Evolutionary conservation across 37 sponge, comb jelly and placozoan species (phyloP), one percentile per base, ranked within the genome.

Genomic region (Ianthella basta): DNA sequence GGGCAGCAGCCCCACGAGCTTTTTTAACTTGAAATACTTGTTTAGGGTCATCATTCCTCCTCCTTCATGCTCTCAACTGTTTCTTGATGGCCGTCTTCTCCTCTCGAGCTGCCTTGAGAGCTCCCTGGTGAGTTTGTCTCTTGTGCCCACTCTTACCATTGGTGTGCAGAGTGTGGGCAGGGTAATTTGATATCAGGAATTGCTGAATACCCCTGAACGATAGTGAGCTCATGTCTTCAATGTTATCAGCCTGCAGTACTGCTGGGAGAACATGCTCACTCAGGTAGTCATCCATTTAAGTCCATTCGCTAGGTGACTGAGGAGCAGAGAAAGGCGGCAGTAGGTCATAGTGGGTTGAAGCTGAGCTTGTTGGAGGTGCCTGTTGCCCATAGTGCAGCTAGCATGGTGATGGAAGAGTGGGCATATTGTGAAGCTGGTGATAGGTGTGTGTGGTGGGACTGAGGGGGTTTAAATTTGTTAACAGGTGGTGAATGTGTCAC

Each of bases 21-120:
- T n/a, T n/a, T n/a, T n/a, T n/a, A n/a, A n/a, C n/a, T n/a, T n/a
- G n/a, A n/a, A n/a, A n/a, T 54, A 55, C 80, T 53, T 37, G 56
- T 53, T 54, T 56, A 12, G n/a, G n/a, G 29, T 27, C 56, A 10
- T 79, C 55, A 53, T 54, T 55, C 80, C 55, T 55, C 80, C 80
- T 55, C 56, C 80, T 10, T 10, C 18, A 10, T 37, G 33, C 27
- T 55, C 57, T 12, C 57, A 30, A 21, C 56, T 54, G 29, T 79
- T 54, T 54, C 80, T 79, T n/a, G 8, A 24, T 32, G 4, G 13
- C 57, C 80, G 25, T 79, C 30, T 54, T 54, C 55, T 55, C 80
- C 38, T 27, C 41, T 36, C 77, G 44, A 15, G 18, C 57, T 79
- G 56, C 13, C 80, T 79, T 25, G 12, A 23, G 55, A 53, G 20